phyloP scores from a whole-genome alignment of 2,888 invertebrate species.

The Abrostola tripartita region DNA sequence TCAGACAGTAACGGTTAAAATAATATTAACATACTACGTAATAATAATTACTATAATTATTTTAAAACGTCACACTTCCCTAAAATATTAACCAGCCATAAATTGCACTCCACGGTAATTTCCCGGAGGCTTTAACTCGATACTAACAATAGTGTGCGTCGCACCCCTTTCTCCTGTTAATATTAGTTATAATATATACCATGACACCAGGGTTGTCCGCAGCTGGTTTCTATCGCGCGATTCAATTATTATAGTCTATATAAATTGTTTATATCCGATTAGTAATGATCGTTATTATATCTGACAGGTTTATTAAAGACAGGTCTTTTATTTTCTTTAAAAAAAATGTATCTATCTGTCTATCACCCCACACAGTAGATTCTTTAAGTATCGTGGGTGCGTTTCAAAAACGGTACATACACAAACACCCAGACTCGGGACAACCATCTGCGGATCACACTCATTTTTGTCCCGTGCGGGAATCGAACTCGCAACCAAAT shows the following conservation, averaged over 20 bases:
- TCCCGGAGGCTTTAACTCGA: conserved; percentile 40
- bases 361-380: no score
- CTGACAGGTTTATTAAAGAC: no score
- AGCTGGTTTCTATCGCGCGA: background rate
- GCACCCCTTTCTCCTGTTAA: background rate
- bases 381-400: no score
- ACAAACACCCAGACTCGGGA: no score
- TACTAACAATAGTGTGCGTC: conserved; percentile 25
- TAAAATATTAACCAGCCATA: conserved; percentile 22
- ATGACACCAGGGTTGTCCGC: conserved; percentile 13
- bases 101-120: conserved; percentile 45
- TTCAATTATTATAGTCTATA: background rate
- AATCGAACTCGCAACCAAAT: no score
- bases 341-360: no score
- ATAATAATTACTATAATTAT: background rate
- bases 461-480: no score
- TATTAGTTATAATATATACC: conserved; percentile 5
- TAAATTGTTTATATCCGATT: background rate
- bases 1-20: background rate
- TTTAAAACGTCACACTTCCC: conserved; percentile 5
- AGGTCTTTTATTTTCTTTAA: no score
- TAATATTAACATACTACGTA: background rate
- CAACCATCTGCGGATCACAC: no score
- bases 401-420: no score
- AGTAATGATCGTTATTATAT: no score